Evolutionary conservation across 2,797 vertebrate genomes (phyloP), one percentile per base, ranked within the genome.

Genomic region (Microctenopoma stevenorrisi): DNA sequence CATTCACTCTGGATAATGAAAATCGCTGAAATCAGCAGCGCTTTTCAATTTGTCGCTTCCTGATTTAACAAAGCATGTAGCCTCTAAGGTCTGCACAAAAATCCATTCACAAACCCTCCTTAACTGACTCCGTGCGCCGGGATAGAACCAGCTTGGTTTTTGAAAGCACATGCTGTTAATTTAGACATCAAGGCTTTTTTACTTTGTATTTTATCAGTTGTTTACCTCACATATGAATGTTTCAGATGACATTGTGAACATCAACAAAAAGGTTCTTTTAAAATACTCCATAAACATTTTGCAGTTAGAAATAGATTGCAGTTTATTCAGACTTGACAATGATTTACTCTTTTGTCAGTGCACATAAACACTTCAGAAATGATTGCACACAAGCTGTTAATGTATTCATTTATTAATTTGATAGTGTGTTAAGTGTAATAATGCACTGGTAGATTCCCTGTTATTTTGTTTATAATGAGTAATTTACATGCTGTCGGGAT

Each of bases 1-100:
- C 82, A 67, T 86, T 82, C 80, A 82, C 60, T 3, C 76, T 13
- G 78, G 55, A 82, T 61, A 76, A 88, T 71, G 71, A 80, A 77
- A 82, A 80, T 16, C 18, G 56, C 77, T 80, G 78, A 68, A 81
- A 82, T 90, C 79, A 86, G 83, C 83, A 72, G 59, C 16, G 16
- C 56, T 78, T 81, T 74, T 68, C 72, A 70, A 74, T 82, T 72
- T 74, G 62, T 70, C 80, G 68, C 74, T 69, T 84, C 72, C 79
- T 56, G 63, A 76, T 78, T 74, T 72, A 68, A 51, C 65, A 44
- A 40, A 64, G 62, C 61, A 1, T n/a, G 35, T 30, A 25, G 35
- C 47, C 16, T 55, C 57, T 26, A 1, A 37, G 64, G 61, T 25
- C 47, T 13, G 13, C 4, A 5, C 33, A 43, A 49, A 50, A 60